phyloP scores from a whole-genome alignment of 2,797 vertebrate species.

The Lophius americanus region DNA sequence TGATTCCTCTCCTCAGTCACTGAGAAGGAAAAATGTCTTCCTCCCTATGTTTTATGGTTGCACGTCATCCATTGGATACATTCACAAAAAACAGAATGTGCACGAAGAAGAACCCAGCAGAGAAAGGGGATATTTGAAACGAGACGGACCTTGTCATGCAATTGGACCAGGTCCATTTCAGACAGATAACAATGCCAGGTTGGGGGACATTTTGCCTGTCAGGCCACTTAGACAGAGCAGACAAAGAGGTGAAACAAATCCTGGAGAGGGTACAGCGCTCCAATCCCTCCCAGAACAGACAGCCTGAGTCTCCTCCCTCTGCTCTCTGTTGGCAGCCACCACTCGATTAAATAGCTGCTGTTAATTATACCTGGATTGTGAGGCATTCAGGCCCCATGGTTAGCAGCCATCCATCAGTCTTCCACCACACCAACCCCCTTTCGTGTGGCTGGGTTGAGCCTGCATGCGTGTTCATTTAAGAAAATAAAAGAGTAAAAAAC shows the following conservation, averaged over 20 bases:
- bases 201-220: constrained; percentile 68
- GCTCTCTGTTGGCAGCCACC: constrained; percentile 78
- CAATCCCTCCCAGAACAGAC: constrained; percentile 80
- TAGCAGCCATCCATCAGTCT: constrained; percentile 77
- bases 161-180: constrained; percentile 69
- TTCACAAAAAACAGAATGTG: constrained; percentile 51
- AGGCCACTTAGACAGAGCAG: constrained; percentile 60
- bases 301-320: constrained; percentile 58
- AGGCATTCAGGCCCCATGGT: constrained; percentile 72
- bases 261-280: constrained; percentile 83
- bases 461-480: constrained; percentile 1
- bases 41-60: constrained; percentile 1
- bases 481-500: too few species aligned
- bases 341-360: constrained; percentile 84
- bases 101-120: constrained; percentile 43
- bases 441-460: constrained; percentile 20
- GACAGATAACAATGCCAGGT: constrained; percentile 60
- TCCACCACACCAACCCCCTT: constrained; percentile 57
- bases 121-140: constrained; percentile 47
- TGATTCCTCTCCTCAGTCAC: too few species aligned
- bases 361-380: constrained; percentile 84
- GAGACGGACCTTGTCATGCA: constrained; percentile 50
- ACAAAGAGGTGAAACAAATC: constrained; percentile 84
- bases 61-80: constrained; percentile 27
- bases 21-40: too few species aligned